Evolutionary conservation across 2,113 vertebrate species (phyloP), one percentile per base, ranked within the genome.

Genomic region (Pontoporia blainvillei): DNA sequence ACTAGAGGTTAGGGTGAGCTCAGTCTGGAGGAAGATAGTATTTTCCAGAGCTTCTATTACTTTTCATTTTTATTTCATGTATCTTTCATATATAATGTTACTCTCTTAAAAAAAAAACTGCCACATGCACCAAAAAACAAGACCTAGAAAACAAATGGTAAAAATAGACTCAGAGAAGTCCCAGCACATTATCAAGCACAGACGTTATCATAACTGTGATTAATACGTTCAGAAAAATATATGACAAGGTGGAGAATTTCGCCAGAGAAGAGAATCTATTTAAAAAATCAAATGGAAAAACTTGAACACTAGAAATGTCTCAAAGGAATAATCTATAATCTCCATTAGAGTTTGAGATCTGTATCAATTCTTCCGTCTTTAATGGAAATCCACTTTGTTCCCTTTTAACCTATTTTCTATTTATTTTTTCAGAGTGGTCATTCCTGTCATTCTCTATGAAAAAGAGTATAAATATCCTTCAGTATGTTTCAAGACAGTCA

Each of bases 281-380:
- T 59, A 46, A 34, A 41, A 81, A 90, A 52, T 93, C 17, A 62
- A 96, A 81, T 75, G 78, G 79, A 82, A 95, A 91, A 93, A 93
- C 72, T 91, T 4, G 31, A 90, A 71, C 14, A 61, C 25, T 91
- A 61, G 76, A 62, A 54, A 52, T 90, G 23, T 84, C 41, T 92
- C 49, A 29, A 75, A 83, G 54, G 46, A 75, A 27, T 11, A 64
- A 59, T 79, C 46, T 36, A 36, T 69, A 73, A 87, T 86, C 44
- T 89, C 25, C 57, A 34, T 85, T n/a, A 62, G 59, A 96, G 4
- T 49, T 44, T 62, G 36, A 83, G 54, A 75, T 90, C 66, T 86
- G 67, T 57, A 66, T 76, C n/a, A 64, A 9, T 90, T n/a, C 25
- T 87, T 23, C 69, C 27, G 20, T 62, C n/a, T 87, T 73, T 84